Evolutionary conservation across 2,113 vertebrate genomes (phyloP), one percentile per base, ranked within the genome.

Genomic region (Ptilorrhoa leucosticta): DNA sequence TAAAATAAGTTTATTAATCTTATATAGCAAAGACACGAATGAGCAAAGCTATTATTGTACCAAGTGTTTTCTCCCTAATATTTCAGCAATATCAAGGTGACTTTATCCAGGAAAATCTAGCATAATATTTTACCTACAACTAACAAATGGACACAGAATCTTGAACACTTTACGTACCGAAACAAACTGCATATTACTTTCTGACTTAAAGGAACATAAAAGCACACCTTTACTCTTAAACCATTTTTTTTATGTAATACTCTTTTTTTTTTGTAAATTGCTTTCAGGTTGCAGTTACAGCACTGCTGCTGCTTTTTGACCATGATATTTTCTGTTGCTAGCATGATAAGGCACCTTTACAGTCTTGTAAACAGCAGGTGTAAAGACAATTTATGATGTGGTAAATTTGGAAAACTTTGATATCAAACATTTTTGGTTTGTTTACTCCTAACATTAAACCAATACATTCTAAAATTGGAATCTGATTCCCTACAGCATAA

Each of bases 1-100:
- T 77, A 96, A 91, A 90, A 75, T 54, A 81, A 20, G 16, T 84
- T 61, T 91, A 93, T 86, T 92, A 72, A 87, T 87, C 15, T 90
- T 94, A 57, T 21, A 81, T 44, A 27, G 20, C 45, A 83, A 65
- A 73, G 53, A 44, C 44, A 22, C 1, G 5, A 42, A 31, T 71
- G 7, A 80, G 35, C 6, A 72, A 89, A 81, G 5, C 5, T 71
- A 31, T 40, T 79, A 78, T 30, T 58, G 33, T 68, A 64, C 19
- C 27, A 76, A 79, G 5, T 0, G 1, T 83, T 96, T 87, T 94
- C 15, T 89, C 28, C 7, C n/a, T 72, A 40, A 37, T 75, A 33
- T 61, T 92, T 89, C 76, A 84, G 35, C 51, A 39, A 50, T 12
- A 71, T 80, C 40, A 87, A 79, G 21, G 51, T 37, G 64, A 78